Conservation (phyloP, 1,140 invertebrate species). For the Drosophila tropicalis region DNA sequence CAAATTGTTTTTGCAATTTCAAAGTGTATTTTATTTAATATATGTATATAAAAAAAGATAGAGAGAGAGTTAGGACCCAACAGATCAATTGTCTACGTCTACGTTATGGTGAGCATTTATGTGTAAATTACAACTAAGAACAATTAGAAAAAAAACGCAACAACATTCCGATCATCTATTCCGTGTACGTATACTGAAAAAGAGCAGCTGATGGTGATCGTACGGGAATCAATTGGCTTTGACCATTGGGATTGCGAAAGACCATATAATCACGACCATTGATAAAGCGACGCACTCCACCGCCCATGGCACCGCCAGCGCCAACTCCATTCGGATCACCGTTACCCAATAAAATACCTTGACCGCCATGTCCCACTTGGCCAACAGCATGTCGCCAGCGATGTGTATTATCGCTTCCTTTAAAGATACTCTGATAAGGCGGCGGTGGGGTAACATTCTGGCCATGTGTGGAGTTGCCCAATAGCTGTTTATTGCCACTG, state of each 20-base stretch:
- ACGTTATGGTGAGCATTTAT: constrained; percentile 14
- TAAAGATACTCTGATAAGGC: constrained; percentile 83
- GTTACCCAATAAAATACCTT: constrained; percentile 45
- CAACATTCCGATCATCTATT: constrained; percentile 43
- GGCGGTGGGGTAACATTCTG: constrained; percentile 83
- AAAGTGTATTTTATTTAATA: constrained; percentile 26
- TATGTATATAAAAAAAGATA: neutral
- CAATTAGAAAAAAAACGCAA: neutral
- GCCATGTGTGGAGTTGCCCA: constrained; percentile 46
- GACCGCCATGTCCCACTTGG: constrained; percentile 8
- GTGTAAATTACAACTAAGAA: constrained; percentile 2
- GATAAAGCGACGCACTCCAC: constrained; percentile 84
- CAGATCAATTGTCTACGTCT: constrained; percentile 11
- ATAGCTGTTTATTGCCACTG: constrained; percentile 47
- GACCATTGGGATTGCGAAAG: constrained; percentile 85
- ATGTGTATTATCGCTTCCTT: constrained; percentile 25
- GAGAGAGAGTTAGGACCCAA: neutral
- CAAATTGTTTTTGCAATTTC: neutral
- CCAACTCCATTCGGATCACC: constrained; percentile 18
- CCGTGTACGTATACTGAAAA: constrained; percentile 86
- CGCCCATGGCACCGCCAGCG: constrained; percentile 5
- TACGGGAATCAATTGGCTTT: constrained; percentile 87
- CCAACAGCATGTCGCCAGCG: constrained; percentile 83
- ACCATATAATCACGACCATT: constrained; percentile 91
- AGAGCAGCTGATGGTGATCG: constrained; percentile 89